Evolutionary conservation across 2,113 vertebrate species (phyloP).

Genomic region (Stegastes partitus): DNA sequence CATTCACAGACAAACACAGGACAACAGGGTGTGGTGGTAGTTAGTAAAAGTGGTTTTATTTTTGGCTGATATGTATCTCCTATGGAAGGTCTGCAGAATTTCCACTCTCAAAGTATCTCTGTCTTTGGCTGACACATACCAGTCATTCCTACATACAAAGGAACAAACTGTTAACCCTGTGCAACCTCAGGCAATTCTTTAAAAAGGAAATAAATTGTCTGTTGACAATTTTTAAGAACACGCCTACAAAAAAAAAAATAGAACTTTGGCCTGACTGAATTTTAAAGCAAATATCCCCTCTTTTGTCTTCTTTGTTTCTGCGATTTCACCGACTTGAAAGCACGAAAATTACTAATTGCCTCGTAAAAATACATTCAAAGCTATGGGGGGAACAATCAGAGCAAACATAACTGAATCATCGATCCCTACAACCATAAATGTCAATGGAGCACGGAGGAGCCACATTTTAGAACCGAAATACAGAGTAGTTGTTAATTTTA

Average conservation of each 20-base stretch:
- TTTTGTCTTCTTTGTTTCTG: not conserved
- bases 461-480: constrained; percentile 18
- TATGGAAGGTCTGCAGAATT: constrained; percentile 34
- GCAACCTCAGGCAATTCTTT: constrained; percentile 57
- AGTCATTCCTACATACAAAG: constrained; percentile 75
- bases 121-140: constrained; percentile 72
- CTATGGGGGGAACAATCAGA: constrained; percentile 15
- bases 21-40: constrained; percentile 9
- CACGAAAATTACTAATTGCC: constrained; percentile 12
- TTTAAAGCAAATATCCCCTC: not conserved
- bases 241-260: constrained; percentile 1
- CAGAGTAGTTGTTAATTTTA: constrained; percentile 34
- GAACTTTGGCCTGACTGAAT: not conserved
- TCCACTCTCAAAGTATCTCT: constrained; percentile 51
- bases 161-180: constrained; percentile 69
- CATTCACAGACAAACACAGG: constrained; percentile 39
- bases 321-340: not conserved
- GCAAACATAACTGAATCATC: constrained; percentile 37
- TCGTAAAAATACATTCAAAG: constrained; percentile 34
- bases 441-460: constrained; percentile 31
- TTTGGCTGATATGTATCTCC: constrained; percentile 41
- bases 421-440: constrained; percentile 40
- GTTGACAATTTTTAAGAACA: not conserved
- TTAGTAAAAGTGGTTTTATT: constrained; percentile 44
- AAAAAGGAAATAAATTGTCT: constrained; percentile 19